phyloP scores from a whole-genome alignment of 2,888 invertebrate genomes.

The Eupithecia inturbata region DNA sequence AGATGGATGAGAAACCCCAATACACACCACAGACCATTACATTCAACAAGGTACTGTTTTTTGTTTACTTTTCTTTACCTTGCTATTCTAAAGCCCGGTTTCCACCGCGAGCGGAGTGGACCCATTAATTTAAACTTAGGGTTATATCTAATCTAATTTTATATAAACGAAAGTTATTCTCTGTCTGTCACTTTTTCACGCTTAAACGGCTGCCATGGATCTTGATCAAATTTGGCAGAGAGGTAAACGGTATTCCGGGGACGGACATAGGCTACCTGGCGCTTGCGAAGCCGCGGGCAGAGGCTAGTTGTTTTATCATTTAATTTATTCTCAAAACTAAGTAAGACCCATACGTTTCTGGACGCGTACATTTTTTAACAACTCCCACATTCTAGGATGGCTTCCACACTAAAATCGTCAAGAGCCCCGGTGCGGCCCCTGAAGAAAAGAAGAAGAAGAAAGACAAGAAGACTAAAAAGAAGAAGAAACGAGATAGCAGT shows the following conservation, averaged over 20 bases:
- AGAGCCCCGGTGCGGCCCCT: constrained; percentile 50
- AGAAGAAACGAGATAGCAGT: constrained; percentile 80
- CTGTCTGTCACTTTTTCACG: no score
- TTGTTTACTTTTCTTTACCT: neutral
- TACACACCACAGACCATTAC: constrained; percentile 79
- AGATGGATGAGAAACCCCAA: constrained; percentile 50
- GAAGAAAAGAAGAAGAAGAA: constrained; percentile 75
- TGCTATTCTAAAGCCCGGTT: neutral
- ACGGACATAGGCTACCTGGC: no score
- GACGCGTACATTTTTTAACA: neutral
- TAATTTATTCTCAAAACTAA: neutral
- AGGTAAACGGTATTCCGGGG: no score
- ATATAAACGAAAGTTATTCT: no score
- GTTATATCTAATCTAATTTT: no score
- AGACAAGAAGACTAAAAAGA: constrained; percentile 74
- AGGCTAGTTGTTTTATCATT: no score
- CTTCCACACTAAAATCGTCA: constrained; percentile 72
- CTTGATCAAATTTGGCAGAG: no score
- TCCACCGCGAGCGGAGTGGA: no score
- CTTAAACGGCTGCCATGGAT: no score
- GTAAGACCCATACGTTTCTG: neutral
- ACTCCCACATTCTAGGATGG: constrained; percentile 56
- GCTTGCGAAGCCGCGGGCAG: no score
- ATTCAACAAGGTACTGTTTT: constrained; percentile 60
- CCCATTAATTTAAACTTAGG: no score